phyloP scores from a whole-genome alignment of 2,888 invertebrate genomes.

The Lasioglossum calceatum region DNA sequence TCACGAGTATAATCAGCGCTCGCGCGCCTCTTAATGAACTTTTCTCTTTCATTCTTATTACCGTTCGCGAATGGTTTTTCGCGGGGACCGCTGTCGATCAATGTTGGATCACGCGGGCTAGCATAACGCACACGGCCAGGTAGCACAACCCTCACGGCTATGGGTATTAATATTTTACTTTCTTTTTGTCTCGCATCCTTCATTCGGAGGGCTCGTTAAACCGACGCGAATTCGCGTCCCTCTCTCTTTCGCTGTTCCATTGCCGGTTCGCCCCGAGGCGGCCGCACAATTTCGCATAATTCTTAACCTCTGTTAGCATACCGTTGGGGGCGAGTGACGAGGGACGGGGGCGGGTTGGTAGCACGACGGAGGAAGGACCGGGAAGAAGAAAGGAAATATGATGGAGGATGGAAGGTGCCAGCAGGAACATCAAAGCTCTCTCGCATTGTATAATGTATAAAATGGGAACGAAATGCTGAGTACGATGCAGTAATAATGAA shows the following conservation, averaged over 20 bases:
- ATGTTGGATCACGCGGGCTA: conserved; percentile 12
- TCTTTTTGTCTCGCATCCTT: conserved; percentile 28
- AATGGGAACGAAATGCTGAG: conserved; percentile 36
- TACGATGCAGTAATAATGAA: conserved; percentile 32
- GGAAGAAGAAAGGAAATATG: conserved; percentile 16
- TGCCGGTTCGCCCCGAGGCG: conserved; percentile 30
- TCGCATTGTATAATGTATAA: conserved; percentile 39
- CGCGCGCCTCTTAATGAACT: not conserved
- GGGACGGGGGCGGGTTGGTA: not conserved
- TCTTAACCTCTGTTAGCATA: conserved; percentile 48
- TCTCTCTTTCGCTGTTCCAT: conserved; percentile 37
- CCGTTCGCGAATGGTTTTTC: conserved; percentile 31
- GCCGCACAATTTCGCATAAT: conserved; percentile 48
- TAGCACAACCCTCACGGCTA: conserved; percentile 19
- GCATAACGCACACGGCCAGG: conserved; percentile 23
- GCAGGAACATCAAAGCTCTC: conserved; percentile 36
- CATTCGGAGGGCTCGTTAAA: conserved; percentile 46
- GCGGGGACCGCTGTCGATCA: conserved; percentile 32
- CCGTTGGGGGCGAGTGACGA: not conserved
- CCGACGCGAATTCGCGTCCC: conserved; percentile 44
- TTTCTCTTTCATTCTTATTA: conserved; percentile 1
- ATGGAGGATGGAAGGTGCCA: conserved; percentile 37
- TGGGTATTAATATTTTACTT: conserved; percentile 33
- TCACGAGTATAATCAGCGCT: not conserved
- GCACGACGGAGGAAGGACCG: not conserved